Percentiles rank a stretch among this genome's conserved stretches.
phyloP scores from a whole-genome alignment of 2,797 vertebrate genomes.

The Galagoides demidoff region DNA sequence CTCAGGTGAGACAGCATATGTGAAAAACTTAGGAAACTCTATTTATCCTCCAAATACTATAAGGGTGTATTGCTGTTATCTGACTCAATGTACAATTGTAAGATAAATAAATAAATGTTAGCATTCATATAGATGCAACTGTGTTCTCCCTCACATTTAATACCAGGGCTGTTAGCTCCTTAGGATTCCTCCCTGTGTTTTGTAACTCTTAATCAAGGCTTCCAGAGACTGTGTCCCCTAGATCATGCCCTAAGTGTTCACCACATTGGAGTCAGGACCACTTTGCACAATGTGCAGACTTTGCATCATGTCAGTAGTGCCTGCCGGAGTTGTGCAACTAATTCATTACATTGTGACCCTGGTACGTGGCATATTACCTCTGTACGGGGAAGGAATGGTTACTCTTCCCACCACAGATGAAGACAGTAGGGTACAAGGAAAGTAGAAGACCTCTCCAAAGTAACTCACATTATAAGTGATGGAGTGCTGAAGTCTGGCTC shows the following conservation, averaged over 20 bases:
- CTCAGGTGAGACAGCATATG: background rate
- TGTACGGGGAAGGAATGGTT: background rate
- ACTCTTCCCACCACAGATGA: background rate
- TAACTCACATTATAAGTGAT: background rate
- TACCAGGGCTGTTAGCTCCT: background rate
- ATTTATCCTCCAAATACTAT: background rate
- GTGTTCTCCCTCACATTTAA: background rate
- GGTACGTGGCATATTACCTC: too few relatives aligned
- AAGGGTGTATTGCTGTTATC: background rate
- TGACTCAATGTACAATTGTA: background rate
- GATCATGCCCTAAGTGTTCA: background rate
- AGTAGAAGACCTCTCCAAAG: background rate
- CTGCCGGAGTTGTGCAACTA: background rate
- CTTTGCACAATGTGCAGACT: background rate
- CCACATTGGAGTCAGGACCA: background rate
- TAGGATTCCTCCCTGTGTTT: background rate
- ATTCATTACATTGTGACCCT: background rate
- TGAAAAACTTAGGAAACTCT: background rate
- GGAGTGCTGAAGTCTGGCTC: background rate
- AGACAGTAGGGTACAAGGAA: background rate
- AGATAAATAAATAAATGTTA: background rate
- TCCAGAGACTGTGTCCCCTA: background rate
- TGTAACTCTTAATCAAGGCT: background rate
- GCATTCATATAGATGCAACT: background rate
- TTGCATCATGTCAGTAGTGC: accelerated